Conservation (phyloP, 2,797 vertebrate species). For the Orestias chungarensis region DNA sequence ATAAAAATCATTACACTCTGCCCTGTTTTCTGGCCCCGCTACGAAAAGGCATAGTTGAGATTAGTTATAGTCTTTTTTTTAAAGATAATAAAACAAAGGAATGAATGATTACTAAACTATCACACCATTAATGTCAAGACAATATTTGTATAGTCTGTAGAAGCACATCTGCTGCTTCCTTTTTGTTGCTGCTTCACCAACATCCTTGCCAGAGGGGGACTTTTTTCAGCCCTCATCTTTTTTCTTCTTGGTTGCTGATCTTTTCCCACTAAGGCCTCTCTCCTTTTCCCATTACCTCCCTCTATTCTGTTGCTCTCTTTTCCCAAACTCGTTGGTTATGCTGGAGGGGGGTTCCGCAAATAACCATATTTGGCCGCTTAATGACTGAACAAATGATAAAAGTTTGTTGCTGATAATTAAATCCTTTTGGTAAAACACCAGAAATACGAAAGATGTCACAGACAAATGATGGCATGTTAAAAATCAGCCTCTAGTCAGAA, state of each 20-base stretch:
- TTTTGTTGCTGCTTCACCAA: slow-evolving; percentile 14
- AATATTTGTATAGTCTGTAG: not conserved
- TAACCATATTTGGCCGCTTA: slow-evolving; percentile 24
- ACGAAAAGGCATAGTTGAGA: not conserved
- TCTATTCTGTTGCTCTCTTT: slow-evolving; percentile 4
- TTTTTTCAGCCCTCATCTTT: slow-evolving; percentile 43
- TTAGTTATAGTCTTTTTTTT: slow-evolving; percentile 5
- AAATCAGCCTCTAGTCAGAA: not conserved
- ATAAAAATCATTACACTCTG: slow-evolving; percentile 32
- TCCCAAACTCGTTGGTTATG: slow-evolving; percentile 19
- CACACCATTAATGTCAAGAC: not conserved
- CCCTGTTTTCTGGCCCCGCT: not conserved
- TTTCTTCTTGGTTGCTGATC: slow-evolving; percentile 20
- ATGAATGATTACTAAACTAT: not conserved
- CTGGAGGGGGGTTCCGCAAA: too few relatives aligned
- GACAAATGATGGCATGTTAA: not conserved
- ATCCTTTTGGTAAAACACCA: not conserved
- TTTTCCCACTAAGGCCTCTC: slow-evolving; percentile 25
- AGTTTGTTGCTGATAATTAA: not conserved
- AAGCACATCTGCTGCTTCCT: slow-evolving; percentile 4
- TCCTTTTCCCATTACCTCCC: slow-evolving; percentile 46
- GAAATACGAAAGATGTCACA: not conserved
- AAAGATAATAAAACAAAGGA: not conserved
- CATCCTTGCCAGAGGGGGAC: slow-evolving; percentile 36
- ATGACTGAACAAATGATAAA: not conserved